Base-by-base conservation (phyloP, 2,113 vertebrate species). In the Gorsachius goisagi region DNA sequence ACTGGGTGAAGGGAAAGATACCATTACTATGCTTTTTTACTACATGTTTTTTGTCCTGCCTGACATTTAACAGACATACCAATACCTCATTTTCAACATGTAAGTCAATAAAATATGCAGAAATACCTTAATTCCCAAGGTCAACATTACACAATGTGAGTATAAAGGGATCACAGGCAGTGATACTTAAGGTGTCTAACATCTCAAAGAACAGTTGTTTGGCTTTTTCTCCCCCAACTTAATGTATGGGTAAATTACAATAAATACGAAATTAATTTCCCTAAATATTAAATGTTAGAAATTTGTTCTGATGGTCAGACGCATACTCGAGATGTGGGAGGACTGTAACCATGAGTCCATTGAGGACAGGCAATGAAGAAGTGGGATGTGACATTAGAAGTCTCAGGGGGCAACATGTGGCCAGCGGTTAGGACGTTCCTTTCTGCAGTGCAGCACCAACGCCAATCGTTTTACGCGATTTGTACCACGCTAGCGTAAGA, bases 401-500 rank as follows among this genome's bases (percentile, higher is more conserved):
- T 92, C 97, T 93, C 95, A 45, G 22, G 86, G 97, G 97, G 85
- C 95, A 89, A 96, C 56, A 86, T 88, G 89, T 53, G 82, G 90
- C 96, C 85, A 49, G 71, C 85, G 68, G 64, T 82, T 55, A 83
- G 72, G 92, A 68, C 83, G 53, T 67, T 85, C 56, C 94, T 72
- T 95, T 89, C 97, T 94, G 88, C 84, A 87, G 63, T 76, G 93
- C 85, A 86, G 85, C 94, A 92, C 94, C 93, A 26, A 21, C n/a
- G 91, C 89, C 87, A 22, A 16, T 2, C 74, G 90, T 44, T 6
- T 49, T 2, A 77, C 80, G 37, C 83, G 75, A 45, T 79, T 37
- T 64, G 75, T 6, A 74, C 71, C 72, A 67, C 19, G 13, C 85
- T 13, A 47, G 45, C 19, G 72, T 32, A 26, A 35, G 49, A 33